Base-by-base conservation (phyloP, 2,888 invertebrate species). In the Oligia fasciuncula region DNA sequence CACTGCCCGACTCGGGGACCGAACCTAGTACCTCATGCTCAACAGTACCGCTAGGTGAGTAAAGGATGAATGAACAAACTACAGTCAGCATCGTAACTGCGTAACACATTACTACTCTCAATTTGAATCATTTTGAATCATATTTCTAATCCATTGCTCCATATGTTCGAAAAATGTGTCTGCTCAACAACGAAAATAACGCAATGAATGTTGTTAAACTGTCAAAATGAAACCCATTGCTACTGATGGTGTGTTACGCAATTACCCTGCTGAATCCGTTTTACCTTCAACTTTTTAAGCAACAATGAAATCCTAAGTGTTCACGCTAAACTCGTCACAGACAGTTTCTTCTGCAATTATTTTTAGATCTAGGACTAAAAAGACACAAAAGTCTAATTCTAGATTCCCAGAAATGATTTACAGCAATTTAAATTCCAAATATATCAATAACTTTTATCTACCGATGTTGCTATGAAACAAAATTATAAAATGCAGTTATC, bases 371-470 rank as follows among this genome's bases (percentile, higher is more conserved):
- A 79, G 80, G 75, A 86, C 87, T 87, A 87, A 81, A 87, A 89
- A 89, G 83, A 86, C 83, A 80, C 83, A 87, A 87, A 88, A 90
- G 83, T 87, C 87, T 88, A 86, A 88, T 88, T 90, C 89, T 88
- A 88, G 89, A 89, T 90, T 88, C 79, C 83, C 85, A 90, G 87
- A 91, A 92, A 92, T 91, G 91, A 92, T 91, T 92, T 91, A 90
- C 86, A 86, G 87, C 90, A 92, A 92, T 92, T 92, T 92, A 92
- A 91, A 92, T 92, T 92, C 91, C 91, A 87, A 90, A 92, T 92
- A 90, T 91, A 92, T 92, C 91, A 92, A 91, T 90, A 91, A 92
- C 89, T 90, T 91, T 90, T 91, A 92, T 92, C 91, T 90, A 87
- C 90, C 77, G 86, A 88, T 89, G 87, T 84, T 84, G 73, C 76